Evolutionary conservation across 2,888 invertebrate species (phyloP), one percentile per base, ranked within the genome.

Genomic region (Leptogaster cylindrica): DNA sequence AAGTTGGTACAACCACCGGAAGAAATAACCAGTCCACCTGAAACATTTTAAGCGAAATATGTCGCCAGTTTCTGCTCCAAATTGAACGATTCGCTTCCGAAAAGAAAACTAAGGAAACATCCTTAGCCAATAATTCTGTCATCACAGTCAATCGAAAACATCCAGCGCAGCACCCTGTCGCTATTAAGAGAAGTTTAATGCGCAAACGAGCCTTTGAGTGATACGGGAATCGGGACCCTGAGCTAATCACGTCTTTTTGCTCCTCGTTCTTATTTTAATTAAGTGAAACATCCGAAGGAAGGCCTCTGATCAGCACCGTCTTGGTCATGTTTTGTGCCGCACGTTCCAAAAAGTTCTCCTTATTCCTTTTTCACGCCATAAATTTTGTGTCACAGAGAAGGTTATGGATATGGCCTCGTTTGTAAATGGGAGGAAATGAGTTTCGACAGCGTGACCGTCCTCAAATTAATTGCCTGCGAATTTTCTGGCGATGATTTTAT

Each of bases 181-280:
- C 55, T 55, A 55, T 55, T 55, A 55, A 55, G 55, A 36, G n/a
- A 55, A 55, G 55, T 55, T 55, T 55, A 55, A 55, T 39, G 55
- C 55, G 23, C 8, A 36, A 39, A 55, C 23, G 55, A 55, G 55
- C 36, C 23, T 55, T 55, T 55, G 55, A 55, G 33, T 55, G 55
- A 55, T 23, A 55, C 36, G 39, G 14, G 23, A 31, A 8, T 36
- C 10, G n/a, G 20, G 12, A 7, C 23, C 14, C 16, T 8, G 25
- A 23, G 8, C 36, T 55, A 36, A 36, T 55, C 55, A 55, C 48
- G 18, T n/a, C n/a, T n/a, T n/a, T n/a, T n/a, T 25, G 18, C 25
- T 55, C 20, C 7, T 55, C 23, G 23, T 39, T 55, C 23, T 55
- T 55, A n/a, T 55, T 55, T 36, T 36, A 55, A 55, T 36, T 55